phyloP scores from a whole-genome alignment of 2,113 vertebrate genomes.

The Anoplopoma fimbria region DNA sequence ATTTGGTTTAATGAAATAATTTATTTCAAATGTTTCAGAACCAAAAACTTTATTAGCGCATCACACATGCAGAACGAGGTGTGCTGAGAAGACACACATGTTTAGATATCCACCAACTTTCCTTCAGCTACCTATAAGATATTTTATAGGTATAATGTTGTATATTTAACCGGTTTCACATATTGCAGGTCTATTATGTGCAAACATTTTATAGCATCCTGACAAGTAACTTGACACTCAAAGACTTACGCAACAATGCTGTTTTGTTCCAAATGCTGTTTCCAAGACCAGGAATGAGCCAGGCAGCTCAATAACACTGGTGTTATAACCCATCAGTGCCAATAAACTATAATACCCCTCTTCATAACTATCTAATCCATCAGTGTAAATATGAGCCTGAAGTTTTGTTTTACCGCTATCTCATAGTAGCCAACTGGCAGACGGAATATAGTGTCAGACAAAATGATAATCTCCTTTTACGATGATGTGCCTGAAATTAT shows the following conservation, averaged over 20 bases:
- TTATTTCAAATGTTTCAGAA: background rate
- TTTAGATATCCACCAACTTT: background rate
- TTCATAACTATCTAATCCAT: background rate
- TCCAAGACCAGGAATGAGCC: background rate
- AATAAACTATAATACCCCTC: background rate
- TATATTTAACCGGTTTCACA: slow-evolving; percentile 6
- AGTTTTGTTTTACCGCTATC: slow-evolving; percentile 10
- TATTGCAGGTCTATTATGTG: background rate
- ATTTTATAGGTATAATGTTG: background rate
- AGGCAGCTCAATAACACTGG: background rate
- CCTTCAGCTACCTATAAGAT: background rate
- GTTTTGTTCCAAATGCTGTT: slow-evolving; percentile 5
- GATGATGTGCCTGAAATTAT: background rate
- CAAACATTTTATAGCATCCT: slow-evolving; percentile 17
- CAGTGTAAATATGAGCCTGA: background rate
- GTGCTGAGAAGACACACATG: background rate
- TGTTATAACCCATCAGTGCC: background rate
- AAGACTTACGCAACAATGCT: background rate
- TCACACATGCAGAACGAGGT: background rate
- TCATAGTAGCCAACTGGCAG: background rate
- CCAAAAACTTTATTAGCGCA: background rate
- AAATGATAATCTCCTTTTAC: background rate
- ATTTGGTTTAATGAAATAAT: background rate
- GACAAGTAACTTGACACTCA: background rate
- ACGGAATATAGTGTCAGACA: background rate